phyloP scores from a whole-genome alignment of 1,140 invertebrate genomes.

The Leguminivora glycinivorella region DNA sequence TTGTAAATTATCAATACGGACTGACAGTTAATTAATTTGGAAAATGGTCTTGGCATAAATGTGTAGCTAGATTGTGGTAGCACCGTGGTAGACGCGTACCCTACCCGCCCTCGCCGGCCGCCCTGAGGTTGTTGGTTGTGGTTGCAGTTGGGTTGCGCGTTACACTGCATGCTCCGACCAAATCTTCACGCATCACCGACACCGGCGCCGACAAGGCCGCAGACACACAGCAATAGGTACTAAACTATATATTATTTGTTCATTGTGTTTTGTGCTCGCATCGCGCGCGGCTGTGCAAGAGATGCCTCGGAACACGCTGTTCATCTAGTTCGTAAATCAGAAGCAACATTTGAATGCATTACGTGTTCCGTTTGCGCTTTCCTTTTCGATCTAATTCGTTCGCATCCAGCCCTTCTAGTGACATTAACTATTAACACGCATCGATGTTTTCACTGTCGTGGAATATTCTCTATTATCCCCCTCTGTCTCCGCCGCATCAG shows the following conservation, averaged over 20 bases:
- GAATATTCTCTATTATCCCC: slow-evolving; percentile 24
- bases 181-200: slow-evolving; percentile 75
- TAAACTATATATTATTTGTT: slow-evolving; percentile 71
- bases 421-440: slow-evolving; percentile 69
- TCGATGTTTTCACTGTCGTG: slow-evolving; percentile 44
- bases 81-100: slow-evolving; percentile 37
- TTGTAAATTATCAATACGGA: slow-evolving; percentile 37
- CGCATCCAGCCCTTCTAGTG: slow-evolving; percentile 49
- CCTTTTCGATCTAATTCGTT: slow-evolving; percentile 61
- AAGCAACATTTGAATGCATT: slow-evolving; percentile 78
- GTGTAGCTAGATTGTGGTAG: slow-evolving; percentile 72
- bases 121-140: slow-evolving; percentile 74
- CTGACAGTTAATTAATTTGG: slow-evolving; percentile 62
- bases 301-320: slow-evolving; percentile 60
- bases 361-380: slow-evolving; percentile 66
- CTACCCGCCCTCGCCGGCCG: slow-evolving; percentile 31
- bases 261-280: slow-evolving; percentile 76
- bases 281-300: slow-evolving; percentile 62
- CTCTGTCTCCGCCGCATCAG: not conserved
- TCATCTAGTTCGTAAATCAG: slow-evolving; percentile 62
- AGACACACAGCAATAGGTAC: slow-evolving; percentile 77
- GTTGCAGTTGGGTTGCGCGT: slow-evolving; percentile 78
- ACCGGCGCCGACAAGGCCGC: slow-evolving; percentile 71
- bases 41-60: slow-evolving; percentile 55
- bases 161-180: slow-evolving; percentile 78